Base-by-base conservation (phyloP, 2,113 vertebrate genomes). In the Delphinus delphis region DNA sequence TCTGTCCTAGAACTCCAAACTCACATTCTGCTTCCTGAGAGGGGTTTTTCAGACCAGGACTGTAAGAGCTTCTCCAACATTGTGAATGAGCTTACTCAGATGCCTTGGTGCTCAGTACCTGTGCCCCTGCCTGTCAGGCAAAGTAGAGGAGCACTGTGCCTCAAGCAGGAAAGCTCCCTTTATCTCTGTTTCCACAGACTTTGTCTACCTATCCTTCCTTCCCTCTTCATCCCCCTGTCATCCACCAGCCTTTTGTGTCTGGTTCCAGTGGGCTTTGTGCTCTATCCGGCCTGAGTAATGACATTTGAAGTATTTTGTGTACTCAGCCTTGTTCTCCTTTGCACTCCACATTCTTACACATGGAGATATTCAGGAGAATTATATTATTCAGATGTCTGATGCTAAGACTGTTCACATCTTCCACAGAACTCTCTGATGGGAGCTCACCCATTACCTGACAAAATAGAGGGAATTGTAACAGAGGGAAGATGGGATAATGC, bases 321-420 rank as follows among this genome's bases (percentile, higher is more conserved):
- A 55, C 8, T 79, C 20, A 90, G 9, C 23, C 6, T 33, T n/a
- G 33, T 36, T 87, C 14, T 88, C 58, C 8, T 68, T 60, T 84
- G 33, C 21, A 73, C 4, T 11, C 26, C 5, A 36, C 88, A 5
- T 68, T 55, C 62, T 93, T 41, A 67, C 5, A 87, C 4, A 20
- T 62, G 73, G 53, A 96, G 6, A 77, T 74, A 67, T 70, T 94
- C 50, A 38, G 80, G 18, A 89, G 38, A 97, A 94, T 88, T 85
- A 36, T 50, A 31, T 94, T 95, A 67, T 67, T 83, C 62, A 82
- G 60, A n/a, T 92, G 10, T 73, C 31, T 92, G 33, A 62, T 74
- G 20, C 53, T 94, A 31, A 53, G 26, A 65, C 1, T 81, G 28
- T 81, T 67, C 8, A 21, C 11, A 60, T 60, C 28, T 82, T 76